phyloP scores from a whole-genome alignment of 2,113 vertebrate genomes.

The Daboia siamensis region DNA sequence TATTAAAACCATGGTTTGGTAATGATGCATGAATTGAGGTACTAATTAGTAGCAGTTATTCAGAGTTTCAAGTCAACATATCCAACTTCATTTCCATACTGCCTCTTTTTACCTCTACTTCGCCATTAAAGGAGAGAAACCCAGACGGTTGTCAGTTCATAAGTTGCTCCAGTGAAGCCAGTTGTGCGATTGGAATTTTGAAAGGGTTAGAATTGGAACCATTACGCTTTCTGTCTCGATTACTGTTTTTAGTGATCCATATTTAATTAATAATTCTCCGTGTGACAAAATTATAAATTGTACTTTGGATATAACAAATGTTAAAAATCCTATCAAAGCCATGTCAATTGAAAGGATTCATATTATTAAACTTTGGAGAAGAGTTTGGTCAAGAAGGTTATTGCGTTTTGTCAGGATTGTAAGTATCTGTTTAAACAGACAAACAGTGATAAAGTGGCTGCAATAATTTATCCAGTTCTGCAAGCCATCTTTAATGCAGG shows the following conservation, averaged over 20 bases:
- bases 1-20: not conserved
- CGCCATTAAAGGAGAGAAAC: too few species aligned
- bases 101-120: not conserved
- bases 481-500: not conserved
- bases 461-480: not conserved
- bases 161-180: not conserved
- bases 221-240: not conserved
- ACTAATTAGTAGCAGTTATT: not conserved
- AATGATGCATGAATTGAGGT: not conserved
- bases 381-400: not conserved
- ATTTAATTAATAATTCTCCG: not conserved
- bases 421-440: not conserved
- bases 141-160: not conserved
- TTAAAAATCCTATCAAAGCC: not conserved
- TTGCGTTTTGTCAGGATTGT: not conserved
- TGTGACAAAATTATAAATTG: not conserved
- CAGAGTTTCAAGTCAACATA: not conserved
- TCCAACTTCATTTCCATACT: not conserved
- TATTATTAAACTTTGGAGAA: not conserved
- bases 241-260: not conserved
- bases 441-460: not conserved
- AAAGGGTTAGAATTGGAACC: not conserved
- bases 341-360: not conserved
- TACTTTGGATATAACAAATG: not conserved
- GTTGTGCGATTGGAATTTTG: not conserved